These are phyloP conservation scores for Pseudopipra pipra DNA, from an alignment of 2,113 vertebrate genomes.

Conservation along the genomic window DNA sequence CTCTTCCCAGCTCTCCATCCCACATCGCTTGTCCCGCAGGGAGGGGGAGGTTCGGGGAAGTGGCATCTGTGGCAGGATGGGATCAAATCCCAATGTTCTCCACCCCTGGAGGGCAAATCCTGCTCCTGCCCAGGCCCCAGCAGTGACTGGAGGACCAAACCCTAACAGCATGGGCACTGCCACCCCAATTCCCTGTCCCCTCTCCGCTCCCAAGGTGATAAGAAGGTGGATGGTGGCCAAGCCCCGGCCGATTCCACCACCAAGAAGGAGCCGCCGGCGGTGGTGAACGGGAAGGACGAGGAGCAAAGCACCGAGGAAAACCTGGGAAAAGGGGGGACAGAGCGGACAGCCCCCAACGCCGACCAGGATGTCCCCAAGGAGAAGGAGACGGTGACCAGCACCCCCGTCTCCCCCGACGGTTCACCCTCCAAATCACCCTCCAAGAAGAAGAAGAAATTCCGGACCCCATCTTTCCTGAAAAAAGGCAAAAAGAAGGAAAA, in stretches of 20 bases:
- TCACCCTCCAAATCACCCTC: constrained; percentile 96
- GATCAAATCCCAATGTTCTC: neutral
- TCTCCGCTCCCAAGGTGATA: constrained; percentile 50
- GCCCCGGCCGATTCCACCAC: neutral
- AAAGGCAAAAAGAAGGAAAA: constrained; percentile 97
- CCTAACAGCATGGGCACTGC: rapidly evolving
- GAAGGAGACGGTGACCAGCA: constrained; percentile 77
- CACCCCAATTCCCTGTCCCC: neutral
- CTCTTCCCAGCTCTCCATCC: neutral
- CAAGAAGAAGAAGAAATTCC: constrained; percentile 99
- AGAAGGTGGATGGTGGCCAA: constrained; percentile 58
- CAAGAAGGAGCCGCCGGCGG: constrained; percentile 21
- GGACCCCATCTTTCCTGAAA: constrained; percentile 95
- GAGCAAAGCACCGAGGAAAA: constrained; percentile 79
- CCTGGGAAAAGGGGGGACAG: constrained; percentile 80
- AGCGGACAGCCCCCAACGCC: constrained; percentile 78
- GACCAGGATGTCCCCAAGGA: constrained; percentile 73
- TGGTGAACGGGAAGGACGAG: constrained; percentile 85
- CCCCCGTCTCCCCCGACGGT: constrained; percentile 86
- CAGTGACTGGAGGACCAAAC: rapidly evolving
- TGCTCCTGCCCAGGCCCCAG: neutral
- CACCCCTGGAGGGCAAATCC: neutral
- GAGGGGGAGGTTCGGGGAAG: constrained; percentile 1
- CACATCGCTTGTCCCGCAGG: neutral
- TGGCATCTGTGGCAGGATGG: rapidly evolving